Conservation (phyloP, 2,113 vertebrate genomes). For the Colius striatus region DNA sequence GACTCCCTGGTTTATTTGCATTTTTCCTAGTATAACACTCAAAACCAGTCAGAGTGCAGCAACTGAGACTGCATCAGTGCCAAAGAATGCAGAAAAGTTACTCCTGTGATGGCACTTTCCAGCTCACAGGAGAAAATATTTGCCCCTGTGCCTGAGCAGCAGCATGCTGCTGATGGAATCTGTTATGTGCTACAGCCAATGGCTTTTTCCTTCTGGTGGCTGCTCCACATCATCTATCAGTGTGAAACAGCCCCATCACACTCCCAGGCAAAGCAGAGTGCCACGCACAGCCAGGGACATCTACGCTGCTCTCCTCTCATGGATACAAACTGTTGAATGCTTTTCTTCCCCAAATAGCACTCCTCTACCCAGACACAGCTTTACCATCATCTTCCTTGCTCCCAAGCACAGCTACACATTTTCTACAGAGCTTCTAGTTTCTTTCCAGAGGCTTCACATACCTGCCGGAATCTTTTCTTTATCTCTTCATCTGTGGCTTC, state of each 20-base stretch:
- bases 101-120: background rate
- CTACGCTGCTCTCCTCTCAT: background rate
- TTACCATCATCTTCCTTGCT: background rate
- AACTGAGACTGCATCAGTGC: background rate
- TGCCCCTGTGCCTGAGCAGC: background rate
- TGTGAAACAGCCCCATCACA: background rate
- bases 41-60: background rate
- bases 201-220: background rate
- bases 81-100: background rate
- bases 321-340: background rate
- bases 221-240: background rate
- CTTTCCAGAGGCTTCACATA: constrained; percentile 48
- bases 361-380: background rate
- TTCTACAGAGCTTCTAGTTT: background rate
- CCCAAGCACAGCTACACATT: background rate
- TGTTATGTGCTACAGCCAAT: background rate
- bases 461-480: constrained; percentile 97
- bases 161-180: background rate
- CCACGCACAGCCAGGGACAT: background rate
- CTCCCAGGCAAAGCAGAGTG: background rate
- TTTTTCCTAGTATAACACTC: background rate
- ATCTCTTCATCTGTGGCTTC: constrained; percentile 96
- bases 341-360: background rate
- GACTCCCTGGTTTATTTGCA: background rate
- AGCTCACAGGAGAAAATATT: background rate